Conservation (phyloP, 2,797 vertebrate genomes). For the Karalla daura region DNA sequence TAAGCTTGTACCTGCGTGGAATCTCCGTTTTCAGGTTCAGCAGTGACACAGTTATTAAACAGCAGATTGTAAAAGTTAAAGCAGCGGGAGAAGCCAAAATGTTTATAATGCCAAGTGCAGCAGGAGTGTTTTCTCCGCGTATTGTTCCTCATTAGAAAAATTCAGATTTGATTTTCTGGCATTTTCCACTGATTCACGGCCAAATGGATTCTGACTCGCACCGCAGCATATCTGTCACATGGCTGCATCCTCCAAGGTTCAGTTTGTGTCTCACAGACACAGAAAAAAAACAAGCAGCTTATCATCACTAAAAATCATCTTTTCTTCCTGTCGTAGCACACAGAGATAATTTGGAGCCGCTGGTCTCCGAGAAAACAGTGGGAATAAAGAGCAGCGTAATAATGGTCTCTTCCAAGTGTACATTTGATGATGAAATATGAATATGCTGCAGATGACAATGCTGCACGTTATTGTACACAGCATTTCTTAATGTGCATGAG, state of each 20-base stretch:
- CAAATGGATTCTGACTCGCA: slow-evolving; percentile 63
- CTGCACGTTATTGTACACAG: no score
- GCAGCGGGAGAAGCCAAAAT: slow-evolving; percentile 31
- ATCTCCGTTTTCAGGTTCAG: slow-evolving; percentile 50
- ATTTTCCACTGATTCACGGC: slow-evolving; percentile 59
- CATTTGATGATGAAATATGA: slow-evolving; percentile 8
- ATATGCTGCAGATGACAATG: background rate
- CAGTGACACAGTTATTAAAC: slow-evolving; percentile 31
- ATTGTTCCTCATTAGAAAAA: slow-evolving; percentile 64
- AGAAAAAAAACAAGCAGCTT: slow-evolving; percentile 31
- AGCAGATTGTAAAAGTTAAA: slow-evolving; percentile 47
- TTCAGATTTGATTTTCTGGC: slow-evolving; percentile 55
- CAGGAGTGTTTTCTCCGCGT: slow-evolving; percentile 52
- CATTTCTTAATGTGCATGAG: no score
- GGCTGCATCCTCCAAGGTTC: slow-evolving; percentile 45
- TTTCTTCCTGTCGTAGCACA: background rate
- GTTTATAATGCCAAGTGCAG: slow-evolving; percentile 49
- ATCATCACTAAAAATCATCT: slow-evolving; percentile 17
- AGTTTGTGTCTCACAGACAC: slow-evolving; percentile 40
- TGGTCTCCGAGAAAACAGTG: background rate
- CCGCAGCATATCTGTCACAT: slow-evolving; percentile 42
- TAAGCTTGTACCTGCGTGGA: slow-evolving; percentile 40
- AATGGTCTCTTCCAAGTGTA: background rate
- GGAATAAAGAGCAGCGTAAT: background rate
- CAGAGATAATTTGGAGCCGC: background rate